Evolutionary conservation across 2,113 vertebrate species (phyloP).

Genomic region (Micronycteris hirsuta): DNA sequence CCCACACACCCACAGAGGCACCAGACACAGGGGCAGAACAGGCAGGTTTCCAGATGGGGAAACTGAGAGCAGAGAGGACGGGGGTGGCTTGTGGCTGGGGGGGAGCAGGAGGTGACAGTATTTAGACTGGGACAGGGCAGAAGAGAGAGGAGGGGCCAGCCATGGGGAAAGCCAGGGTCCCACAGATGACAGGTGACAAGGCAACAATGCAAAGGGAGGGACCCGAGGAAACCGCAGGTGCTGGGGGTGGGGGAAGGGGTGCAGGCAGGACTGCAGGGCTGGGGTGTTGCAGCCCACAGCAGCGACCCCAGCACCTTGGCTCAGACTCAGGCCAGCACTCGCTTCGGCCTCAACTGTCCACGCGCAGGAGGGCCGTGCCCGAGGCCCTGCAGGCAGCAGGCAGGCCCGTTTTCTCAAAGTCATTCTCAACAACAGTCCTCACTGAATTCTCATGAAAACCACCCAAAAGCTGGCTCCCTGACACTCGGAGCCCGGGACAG

Average conservation of each 20-base stretch:
- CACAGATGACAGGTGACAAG: not conserved
- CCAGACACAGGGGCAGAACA: not conserved
- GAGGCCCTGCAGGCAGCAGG: not conserved
- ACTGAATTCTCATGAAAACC: not conserved
- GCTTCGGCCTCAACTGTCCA: not conserved
- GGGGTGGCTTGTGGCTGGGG: not conserved
- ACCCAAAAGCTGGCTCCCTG: not conserved
- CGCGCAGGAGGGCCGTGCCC: fast-evolving
- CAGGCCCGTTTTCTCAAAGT: not conserved
- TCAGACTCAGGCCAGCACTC: fast-evolving
- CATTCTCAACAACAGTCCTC: not conserved
- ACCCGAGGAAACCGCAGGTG: not conserved
- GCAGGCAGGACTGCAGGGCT: not conserved
- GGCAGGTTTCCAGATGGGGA: not conserved
- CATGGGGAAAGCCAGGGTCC: not conserved
- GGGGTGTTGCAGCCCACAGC: not conserved
- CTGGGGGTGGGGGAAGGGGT: not conserved
- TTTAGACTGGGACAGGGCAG: fast-evolving
- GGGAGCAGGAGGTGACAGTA: not conserved
- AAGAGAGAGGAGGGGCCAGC: not conserved
- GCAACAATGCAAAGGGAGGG: fast-evolving
- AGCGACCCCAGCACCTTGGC: fast-evolving
- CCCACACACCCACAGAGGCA: not conserved
- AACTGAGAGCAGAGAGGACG: not conserved
- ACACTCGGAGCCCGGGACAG: not conserved